These are phyloP conservation scores for Galerucella calmariensis DNA, from an alignment of 2,888 invertebrate genomes.

Conservation along the genomic window DNA sequence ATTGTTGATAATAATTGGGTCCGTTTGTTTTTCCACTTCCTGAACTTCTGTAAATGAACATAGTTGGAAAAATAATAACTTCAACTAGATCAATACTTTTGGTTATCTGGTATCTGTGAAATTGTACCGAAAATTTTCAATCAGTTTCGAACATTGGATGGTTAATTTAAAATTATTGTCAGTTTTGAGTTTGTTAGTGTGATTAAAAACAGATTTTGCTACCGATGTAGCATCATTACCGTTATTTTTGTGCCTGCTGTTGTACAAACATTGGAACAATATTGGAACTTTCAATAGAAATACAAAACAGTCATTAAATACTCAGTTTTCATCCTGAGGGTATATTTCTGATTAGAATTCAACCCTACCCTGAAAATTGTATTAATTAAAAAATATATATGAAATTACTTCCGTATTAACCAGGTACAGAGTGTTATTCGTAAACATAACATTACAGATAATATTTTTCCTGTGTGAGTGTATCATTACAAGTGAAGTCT, in stretches of 20 bases:
- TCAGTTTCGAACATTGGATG: too few species aligned
- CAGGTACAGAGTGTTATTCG: too few species aligned
- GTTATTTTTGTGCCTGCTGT: not conserved
- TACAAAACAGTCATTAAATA: not conserved
- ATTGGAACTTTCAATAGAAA: not conserved
- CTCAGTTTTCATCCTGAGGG: not conserved
- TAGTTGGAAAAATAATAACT: too few species aligned
- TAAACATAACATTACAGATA: too few species aligned
- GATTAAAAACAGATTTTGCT: conserved; percentile 2
- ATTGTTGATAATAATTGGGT: too few species aligned
- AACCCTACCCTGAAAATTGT: not conserved
- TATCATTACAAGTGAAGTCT: too few species aligned
- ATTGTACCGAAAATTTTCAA: too few species aligned
- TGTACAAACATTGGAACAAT: conserved; percentile 2
- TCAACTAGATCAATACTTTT: too few species aligned
- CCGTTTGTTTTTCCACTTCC: too few species aligned
- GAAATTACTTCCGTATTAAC: not conserved
- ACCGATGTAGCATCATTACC: conserved; percentile 1
- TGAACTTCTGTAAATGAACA: too few species aligned
- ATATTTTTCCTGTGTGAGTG: too few species aligned
- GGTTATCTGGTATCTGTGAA: too few species aligned
- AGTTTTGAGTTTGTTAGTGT: not conserved
- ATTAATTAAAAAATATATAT: not conserved
- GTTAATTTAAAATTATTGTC: not conserved
- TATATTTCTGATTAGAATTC: not conserved